Base-by-base conservation (phyloP, 2,888 invertebrate species). In the Eilema depressum region DNA sequence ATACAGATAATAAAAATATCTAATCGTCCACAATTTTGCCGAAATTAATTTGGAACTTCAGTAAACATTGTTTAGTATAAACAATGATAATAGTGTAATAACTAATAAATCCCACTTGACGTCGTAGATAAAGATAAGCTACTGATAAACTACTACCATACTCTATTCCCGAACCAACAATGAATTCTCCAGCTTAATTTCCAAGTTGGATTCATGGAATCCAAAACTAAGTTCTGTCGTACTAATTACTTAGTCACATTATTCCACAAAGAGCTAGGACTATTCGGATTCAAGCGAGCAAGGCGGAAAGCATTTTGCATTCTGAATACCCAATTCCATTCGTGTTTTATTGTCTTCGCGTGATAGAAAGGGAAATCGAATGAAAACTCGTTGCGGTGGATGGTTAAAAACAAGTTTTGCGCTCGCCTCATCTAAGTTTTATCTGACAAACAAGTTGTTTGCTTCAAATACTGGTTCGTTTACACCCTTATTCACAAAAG, bases 171-270 rank as follows among this genome's bases (percentile, higher is more conserved):
- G 47, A 69, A 62, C 63, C 37, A 69, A 37, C 66, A 79, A 67
- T 74, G 75, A 75, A 75, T 69, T 63, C 59, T 41, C 66, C 37
- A 63, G 71, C 69, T 71, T 66, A 71, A 75, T 70, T 66, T 74
- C 64, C 75, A 63, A 69, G 56, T 72, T 69, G 69, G 66, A 75
- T 75, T 75, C 70, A 63, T 73, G 64, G 71, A 74, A 70, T 64
- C 28, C 57, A 67, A 53, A 73, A 79, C 64, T 66, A 75, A 79
- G 73, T 76, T 78, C 71, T 76, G 63, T 66, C 64, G 65, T 74
- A 75, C 76, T 82, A 81, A 82, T 82, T 82, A 80, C 74, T 80
- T 78, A 81, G 80, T 75, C 74, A 77, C 77, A 74, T 79, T 76
- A 77, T 69, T 77, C 75, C 63, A 75, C 71, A 70, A 75, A 77